Evolutionary conservation across 2,888 invertebrate species (phyloP).

Genomic region (Heliothis peltigera): DNA sequence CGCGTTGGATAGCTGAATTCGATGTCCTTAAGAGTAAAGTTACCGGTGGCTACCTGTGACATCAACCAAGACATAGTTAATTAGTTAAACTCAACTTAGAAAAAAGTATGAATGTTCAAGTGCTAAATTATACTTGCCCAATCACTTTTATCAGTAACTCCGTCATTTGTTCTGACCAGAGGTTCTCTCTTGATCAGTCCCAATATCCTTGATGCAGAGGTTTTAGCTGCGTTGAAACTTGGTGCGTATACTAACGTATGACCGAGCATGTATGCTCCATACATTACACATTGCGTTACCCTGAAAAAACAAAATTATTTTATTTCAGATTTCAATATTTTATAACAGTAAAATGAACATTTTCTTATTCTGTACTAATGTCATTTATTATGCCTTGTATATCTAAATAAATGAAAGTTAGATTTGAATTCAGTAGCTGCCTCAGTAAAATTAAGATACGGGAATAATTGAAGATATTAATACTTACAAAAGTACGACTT

Average conservation of each 20-base stretch:
- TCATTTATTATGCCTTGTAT: no score
- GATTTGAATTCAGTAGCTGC: no score
- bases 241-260: conserved; percentile 94
- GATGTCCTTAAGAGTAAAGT: conserved; percentile 92
- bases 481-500: conserved; percentile 91
- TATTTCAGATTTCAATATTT: no score
- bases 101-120: no score
- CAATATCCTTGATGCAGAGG: conserved; percentile 77
- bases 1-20: conserved; percentile 95
- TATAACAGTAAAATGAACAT: no score
- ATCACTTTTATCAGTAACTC: conserved; percentile 73
- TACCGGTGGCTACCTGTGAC: conserved; percentile 90
- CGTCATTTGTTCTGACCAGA: conserved; percentile 73
- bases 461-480: background rate
- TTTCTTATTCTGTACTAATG: no score
- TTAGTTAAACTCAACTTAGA: background rate
- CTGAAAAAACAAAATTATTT: conserved; percentile 71
- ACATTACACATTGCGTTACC: conserved; percentile 93
- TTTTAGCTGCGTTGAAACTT: conserved; percentile 92
- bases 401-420: no score
- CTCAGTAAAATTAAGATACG: no score
- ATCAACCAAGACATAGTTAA: conserved; percentile 61
- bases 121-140: conserved; percentile 69
- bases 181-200: conserved; percentile 75
- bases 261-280: conserved; percentile 94